Conservation (phyloP, 2,888 invertebrate genomes). For the Tanytarsus gracilentus region DNA sequence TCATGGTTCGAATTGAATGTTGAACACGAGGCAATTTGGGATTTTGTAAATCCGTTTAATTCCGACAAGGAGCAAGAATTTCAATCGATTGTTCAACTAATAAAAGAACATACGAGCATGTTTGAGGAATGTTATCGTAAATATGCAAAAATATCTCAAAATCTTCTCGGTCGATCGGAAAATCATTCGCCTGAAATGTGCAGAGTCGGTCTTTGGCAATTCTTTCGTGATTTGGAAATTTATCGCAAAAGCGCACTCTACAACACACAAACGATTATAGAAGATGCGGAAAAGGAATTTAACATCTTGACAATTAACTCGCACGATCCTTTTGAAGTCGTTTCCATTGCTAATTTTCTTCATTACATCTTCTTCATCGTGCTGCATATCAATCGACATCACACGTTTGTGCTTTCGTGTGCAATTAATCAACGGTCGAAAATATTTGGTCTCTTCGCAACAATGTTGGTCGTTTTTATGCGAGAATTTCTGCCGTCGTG, state of each 20-base stretch:
- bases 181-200: background rate
- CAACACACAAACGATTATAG: conserved; percentile 3
- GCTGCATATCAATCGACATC: conserved; percentile 7
- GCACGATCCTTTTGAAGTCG: conserved; percentile 9
- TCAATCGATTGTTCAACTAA: conserved; percentile 3
- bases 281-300: conserved; percentile 10
- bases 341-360: conserved; percentile 11
- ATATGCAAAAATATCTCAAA: background rate
- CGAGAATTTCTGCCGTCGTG: conserved; percentile 1
- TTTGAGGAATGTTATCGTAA: background rate
- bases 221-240: background rate
- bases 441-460: conserved; percentile 17
- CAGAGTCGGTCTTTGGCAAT: conserved; percentile 8
- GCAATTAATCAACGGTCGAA: conserved; percentile 10
- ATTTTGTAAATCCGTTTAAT: background rate
- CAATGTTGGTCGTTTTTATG: conserved; percentile 11
- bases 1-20: conserved; percentile 8
- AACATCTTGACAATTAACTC: conserved; percentile 2
- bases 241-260: background rate
- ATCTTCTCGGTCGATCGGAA: background rate
- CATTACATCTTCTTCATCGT: conserved; percentile 4
- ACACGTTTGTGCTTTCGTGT: background rate
- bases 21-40: conserved; percentile 3
- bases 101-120: background rate
- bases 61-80: background rate